Evolutionary conservation across 2,113 vertebrate species (phyloP), one percentile per base, ranked within the genome.

Genomic region (Leucopsar rothschildi): DNA sequence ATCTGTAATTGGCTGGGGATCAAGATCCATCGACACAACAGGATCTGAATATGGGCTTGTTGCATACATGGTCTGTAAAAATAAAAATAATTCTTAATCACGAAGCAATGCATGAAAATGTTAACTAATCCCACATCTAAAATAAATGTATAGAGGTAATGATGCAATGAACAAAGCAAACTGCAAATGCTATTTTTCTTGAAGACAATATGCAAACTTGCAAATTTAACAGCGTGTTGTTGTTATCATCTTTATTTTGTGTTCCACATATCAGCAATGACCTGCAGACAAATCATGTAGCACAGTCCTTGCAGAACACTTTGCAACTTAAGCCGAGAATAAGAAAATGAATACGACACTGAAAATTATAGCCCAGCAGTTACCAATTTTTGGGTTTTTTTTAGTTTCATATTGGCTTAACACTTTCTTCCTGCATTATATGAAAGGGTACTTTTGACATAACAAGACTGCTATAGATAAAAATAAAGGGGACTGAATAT

Each of bases 11-110:
- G 99, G 99, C 55, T 99, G 99, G 7, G 99, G 99, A 95, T 99
- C 99, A 57, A 98, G 98, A 95, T 99, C 99, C 37, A 99, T 99
- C 5, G 99, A 99, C 73, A 99, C 98, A 60, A 99, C 99, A 0
- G 99, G 98, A 96, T 99, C 99, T 0, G 99, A 99, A 96, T 99
- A 99, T 3, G 99, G 99, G 95, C 99, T 99, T 71, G 99, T 99
- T 78, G 99, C 98, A 92, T 99, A 99, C 99, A 99, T 99, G 66
- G 98, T 99, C 99, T 99, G 96, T 71, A 94, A 31, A 91, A 89
- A 95, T 63, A 93, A 71, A 96, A 96, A 17, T 93, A 59, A 45
- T 65, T 45, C 29, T 63, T 78, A 95, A 86, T 66, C 24, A 71
- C 1, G 17, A 49, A 82, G 28, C 7, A 83, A 22, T 28, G 4